These are phyloP conservation scores for Cyanoderma ruficeps DNA, from an alignment of 2,113 vertebrate genomes.

Conservation along the genomic window DNA sequence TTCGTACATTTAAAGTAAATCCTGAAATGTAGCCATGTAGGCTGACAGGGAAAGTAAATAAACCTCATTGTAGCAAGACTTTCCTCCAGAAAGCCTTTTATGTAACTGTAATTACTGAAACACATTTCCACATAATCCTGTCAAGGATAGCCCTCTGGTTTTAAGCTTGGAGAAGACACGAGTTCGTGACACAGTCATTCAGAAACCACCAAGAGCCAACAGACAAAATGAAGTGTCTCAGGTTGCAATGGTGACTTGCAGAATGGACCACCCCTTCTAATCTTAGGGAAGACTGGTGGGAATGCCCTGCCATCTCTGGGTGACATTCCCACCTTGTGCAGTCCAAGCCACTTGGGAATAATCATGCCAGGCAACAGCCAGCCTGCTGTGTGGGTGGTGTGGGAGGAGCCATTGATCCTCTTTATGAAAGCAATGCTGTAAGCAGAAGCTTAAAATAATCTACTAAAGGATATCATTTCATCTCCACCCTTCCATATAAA, in stretches of 20 bases:
- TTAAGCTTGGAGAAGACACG: not conserved
- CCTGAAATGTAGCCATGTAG: not conserved
- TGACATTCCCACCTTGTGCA: not conserved
- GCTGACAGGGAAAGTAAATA: not conserved
- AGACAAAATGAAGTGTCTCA: not conserved
- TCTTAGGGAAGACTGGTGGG: not conserved
- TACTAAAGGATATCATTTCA: not conserved
- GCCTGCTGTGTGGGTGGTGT: not conserved
- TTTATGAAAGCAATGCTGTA: not conserved
- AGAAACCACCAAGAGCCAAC: not conserved
- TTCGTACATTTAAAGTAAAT: not conserved
- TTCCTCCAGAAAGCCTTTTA: slow-evolving; percentile 12
- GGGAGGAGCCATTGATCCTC: slow-evolving; percentile 15
- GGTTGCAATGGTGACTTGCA: not conserved
- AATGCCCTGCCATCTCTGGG: fast-evolving
- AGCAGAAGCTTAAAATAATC: slow-evolving; percentile 42
- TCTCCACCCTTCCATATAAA: not conserved
- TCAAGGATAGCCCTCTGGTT: not conserved
- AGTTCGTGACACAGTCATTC: not conserved
- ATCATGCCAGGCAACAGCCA: not conserved
- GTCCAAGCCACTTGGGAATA: not conserved
- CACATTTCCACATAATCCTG: slow-evolving; percentile 14
- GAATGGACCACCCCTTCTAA: not conserved
- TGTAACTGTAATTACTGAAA: slow-evolving; percentile 7
- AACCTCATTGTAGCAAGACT: not conserved